These are phyloP conservation scores for Hylyphantes graminicola DNA, from an alignment of 1,140 invertebrate species.

Conservation along the genomic window DNA sequence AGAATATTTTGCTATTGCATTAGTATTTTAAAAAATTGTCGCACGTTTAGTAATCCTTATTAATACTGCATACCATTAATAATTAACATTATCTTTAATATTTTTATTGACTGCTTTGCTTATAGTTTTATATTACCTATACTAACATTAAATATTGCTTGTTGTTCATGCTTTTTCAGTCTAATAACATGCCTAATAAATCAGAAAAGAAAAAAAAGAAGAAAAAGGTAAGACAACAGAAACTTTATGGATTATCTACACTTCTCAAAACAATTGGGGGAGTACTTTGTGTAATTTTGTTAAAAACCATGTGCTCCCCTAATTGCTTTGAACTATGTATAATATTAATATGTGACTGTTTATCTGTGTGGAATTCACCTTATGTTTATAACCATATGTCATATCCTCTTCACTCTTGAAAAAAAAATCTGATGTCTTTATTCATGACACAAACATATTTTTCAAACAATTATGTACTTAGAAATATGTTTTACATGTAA, in stretches of 20 bases:
- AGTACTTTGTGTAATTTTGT: background rate
- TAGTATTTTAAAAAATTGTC: background rate
- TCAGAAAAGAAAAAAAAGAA: constrained; percentile 53
- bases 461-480: too few relatives aligned
- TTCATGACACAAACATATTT: too few relatives aligned
- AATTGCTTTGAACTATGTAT: too few relatives aligned
- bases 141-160: constrained; percentile 4
- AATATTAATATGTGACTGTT: background rate
- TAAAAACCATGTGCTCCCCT: background rate
- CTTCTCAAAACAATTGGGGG: too few relatives aligned
- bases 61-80: background rate
- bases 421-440: too few relatives aligned
- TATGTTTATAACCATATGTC: background rate
- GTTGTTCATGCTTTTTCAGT: constrained; percentile 35
- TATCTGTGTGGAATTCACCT: background rate
- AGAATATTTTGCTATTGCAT: background rate
- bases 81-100: background rate
- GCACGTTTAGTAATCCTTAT: background rate
- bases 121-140: background rate
- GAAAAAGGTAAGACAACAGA: constrained; percentile 33
- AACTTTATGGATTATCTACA: background rate
- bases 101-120: background rate
- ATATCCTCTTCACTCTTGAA: background rate
- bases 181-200: constrained; percentile 50
- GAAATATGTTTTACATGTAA: too few relatives aligned